phyloP scores from a whole-genome alignment of 2,888 invertebrate genomes.

The Pherbina coryleti region DNA sequence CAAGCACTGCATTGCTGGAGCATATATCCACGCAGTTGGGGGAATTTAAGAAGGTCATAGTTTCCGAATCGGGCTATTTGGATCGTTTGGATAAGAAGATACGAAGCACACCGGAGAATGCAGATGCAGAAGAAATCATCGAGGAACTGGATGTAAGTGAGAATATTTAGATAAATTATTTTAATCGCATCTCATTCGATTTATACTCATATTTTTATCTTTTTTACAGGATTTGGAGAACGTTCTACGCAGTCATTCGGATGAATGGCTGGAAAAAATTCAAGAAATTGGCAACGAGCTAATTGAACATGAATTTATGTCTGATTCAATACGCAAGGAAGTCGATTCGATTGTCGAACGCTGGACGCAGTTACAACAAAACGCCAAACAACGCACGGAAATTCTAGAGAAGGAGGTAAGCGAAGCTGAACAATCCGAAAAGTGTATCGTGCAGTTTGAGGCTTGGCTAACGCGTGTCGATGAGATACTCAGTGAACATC shows the following conservation, averaged over 20 bases:
- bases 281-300: constrained; percentile 82
- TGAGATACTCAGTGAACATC: constrained; percentile 77
- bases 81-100: constrained; percentile 84
- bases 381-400: constrained; percentile 71
- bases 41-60: constrained; percentile 82
- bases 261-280: constrained; percentile 79
- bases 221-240: constrained; percentile 83
- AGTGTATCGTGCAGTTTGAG: constrained; percentile 79
- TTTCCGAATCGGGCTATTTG: constrained; percentile 81
- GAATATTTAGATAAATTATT: background rate
- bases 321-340: constrained; percentile 76
- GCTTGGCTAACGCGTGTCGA: constrained; percentile 80
- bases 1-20: constrained; percentile 76
- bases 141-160: constrained; percentile 86
- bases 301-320: constrained; percentile 81
- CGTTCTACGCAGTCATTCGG: constrained; percentile 78
- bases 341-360: constrained; percentile 75
- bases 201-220: no score
- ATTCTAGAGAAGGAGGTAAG: constrained; percentile 79
- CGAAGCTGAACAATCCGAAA: constrained; percentile 83
- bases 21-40: constrained; percentile 84
- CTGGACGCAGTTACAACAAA: constrained; percentile 78
- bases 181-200: background rate
- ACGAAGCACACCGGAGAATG: constrained; percentile 77
- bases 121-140: constrained; percentile 92